Evolutionary conservation across 2,888 invertebrate genomes (phyloP), one percentile per base, ranked within the genome.

Genomic region (Nowickia ferox): DNA sequence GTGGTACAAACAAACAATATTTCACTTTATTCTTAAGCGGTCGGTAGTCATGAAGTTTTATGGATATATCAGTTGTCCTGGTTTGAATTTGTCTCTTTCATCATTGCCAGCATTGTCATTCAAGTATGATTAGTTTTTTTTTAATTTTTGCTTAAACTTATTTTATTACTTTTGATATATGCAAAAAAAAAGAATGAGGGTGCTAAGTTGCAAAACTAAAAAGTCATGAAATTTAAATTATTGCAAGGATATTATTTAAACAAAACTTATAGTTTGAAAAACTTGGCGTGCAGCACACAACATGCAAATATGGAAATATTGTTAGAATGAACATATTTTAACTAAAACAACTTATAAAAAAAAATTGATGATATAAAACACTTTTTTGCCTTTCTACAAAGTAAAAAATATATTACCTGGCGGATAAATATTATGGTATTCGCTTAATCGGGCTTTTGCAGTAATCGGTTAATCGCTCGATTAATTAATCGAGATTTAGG

Each of bases 71-170:
- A 48, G 9, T 79, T 65, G 63, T 51, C 68, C 75, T 61, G 59
- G 48, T 65, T 75, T n/a, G n/a, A 72, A 40, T 79, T 79, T 63
- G 65, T 79, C 51, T 40, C 10, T 22, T n/a, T 63, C 19, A 74
- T 48, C 69, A 57, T 63, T 22, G 55, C 51, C 51, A 69, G 17
- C 40, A 22, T 15, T 57, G 74, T 44, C 30, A 69, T 79, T 30
- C 57, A 74, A 57, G 46, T 38, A 38, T 53, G 65, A 42, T 42
- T 44, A 57, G 15, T 53, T 44, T 61, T 63, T 9, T n/a, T 55
- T 40, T 9, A 10, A 22, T 40, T 22, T 55, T 68, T 55, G 3
- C n/a, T 65, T 44, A 17, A 63, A 44, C 30, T 38, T 15, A 13
- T 65, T 55, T 55, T 46, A 22, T 19, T 42, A 63, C n/a, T 30